phyloP scores from a whole-genome alignment of 2,888 invertebrate species.

The Halictus quadricinctus region DNA sequence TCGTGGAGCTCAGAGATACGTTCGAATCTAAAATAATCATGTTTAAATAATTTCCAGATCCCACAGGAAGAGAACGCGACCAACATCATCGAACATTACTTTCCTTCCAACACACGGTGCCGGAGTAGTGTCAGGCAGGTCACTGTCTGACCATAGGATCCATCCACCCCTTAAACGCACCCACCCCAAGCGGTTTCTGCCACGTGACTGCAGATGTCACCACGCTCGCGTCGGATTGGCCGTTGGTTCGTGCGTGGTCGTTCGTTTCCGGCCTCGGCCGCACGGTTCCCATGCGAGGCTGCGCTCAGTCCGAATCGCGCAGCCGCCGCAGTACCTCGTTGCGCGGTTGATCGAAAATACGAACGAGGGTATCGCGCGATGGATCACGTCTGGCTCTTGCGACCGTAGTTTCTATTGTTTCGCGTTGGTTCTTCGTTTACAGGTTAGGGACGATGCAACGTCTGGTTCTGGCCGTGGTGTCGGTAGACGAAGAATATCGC shows the following conservation, averaged over 20 bases:
- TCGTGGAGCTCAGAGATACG: neutral
- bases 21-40: neutral
- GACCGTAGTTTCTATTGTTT: neutral
- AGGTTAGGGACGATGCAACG: neutral
- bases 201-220: constrained; percentile 34
- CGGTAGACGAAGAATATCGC: neutral
- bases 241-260: constrained; percentile 52
- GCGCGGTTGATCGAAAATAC: constrained; percentile 48
- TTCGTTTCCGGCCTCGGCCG: constrained; percentile 61
- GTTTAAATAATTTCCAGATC: neutral
- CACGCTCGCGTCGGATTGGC: constrained; percentile 9
- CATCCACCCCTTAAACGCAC: constrained; percentile 22
- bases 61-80: neutral
- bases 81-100: neutral
- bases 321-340: constrained; percentile 68
- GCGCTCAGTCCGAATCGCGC: constrained; percentile 75
- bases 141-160: constrained; percentile 46
- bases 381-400: neutral
- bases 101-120: neutral
- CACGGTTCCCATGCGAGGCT: constrained; percentile 74
- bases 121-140: constrained; percentile 3
- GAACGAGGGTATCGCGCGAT: constrained; percentile 17
- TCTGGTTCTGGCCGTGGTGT: neutral
- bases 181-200: neutral
- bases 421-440: neutral